Base-by-base conservation (phyloP, 2,797 vertebrate species). In the Acanthurus lineatus region DNA sequence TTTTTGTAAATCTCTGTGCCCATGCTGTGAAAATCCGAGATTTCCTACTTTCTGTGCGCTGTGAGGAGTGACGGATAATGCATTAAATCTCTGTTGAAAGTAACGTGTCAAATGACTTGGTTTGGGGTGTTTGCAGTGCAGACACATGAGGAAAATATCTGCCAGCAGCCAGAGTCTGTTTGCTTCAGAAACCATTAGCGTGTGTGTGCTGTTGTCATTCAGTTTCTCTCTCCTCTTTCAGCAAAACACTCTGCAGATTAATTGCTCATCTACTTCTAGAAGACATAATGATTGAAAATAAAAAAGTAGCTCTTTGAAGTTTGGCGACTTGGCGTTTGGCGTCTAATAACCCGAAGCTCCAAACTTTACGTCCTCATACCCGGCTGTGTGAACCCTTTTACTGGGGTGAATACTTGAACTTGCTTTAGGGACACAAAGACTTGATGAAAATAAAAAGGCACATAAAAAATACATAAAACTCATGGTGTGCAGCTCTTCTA, bases 391-490 rank as follows among this genome's bases (percentile, higher is more conserved):
- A 88, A 79, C 71, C 42, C 56, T 74, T 92, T 92, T 86, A 91
- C 81, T 75, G 85, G 88, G 86, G 80, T 77, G 77, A 85, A 75
- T 78, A 72, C 74, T 78, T 88, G 77, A 88, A 84, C 85, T 88
- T 54, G 73, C 81, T 71, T 44, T 38, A 54, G 72, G 83, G 81
- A 86, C 78, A 83, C 77, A 77, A 82, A 89, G 76, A 62, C 73
- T 83, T 82, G 40, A 65, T 62, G 54, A 71, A 76, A 81, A 85
- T 71, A 76, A 81, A 84, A 75, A 53, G 66, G 77, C 65, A 69
- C 51, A 75, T 90, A 73, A 91, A 92, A 85, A 69, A 79, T 69
- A 73, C 45, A 76, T 90, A 70, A 92, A 91, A 84, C 53, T 38
- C 65, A 35, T 79, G 44, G 56, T 54, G 75, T 22, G 67, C 76